Evolutionary conservation across 2,113 vertebrate genomes (phyloP).

Genomic region (Mesocricetus auratus): DNA sequence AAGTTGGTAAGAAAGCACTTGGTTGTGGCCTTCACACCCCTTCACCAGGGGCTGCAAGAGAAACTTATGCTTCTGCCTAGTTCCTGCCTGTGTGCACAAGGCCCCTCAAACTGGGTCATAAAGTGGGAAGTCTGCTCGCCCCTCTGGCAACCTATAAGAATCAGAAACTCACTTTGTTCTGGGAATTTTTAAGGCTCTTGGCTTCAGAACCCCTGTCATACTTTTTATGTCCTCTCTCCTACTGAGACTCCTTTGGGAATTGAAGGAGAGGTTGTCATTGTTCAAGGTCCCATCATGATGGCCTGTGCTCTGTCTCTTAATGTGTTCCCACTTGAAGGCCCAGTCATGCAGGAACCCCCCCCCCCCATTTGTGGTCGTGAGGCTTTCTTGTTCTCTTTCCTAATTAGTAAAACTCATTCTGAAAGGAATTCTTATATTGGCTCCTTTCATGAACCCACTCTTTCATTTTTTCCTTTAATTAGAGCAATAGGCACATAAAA

Average conservation of each 20-base stretch:
- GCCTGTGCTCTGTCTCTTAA: too few species aligned
- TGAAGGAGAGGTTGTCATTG: background rate
- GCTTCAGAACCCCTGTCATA: background rate
- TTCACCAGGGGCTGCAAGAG: background rate
- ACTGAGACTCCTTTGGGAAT: background rate
- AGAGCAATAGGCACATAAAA: background rate
- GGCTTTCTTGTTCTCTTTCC: background rate
- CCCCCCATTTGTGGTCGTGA: background rate
- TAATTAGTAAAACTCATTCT: background rate
- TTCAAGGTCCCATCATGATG: background rate
- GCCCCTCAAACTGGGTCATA: background rate
- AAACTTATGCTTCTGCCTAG: background rate
- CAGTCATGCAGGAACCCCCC: too few species aligned
- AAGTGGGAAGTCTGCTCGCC: background rate
- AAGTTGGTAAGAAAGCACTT: background rate
- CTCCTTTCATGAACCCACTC: background rate
- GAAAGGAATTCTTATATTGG: background rate
- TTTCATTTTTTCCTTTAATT: background rate
- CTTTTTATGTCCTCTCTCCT: background rate
- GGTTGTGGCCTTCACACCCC: background rate
- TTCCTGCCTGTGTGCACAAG: background rate
- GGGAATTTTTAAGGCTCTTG: background rate
- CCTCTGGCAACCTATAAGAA: background rate
- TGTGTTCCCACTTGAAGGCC: background rate
- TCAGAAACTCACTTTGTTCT: background rate